Evolutionary conservation across 2,888 invertebrate species (phyloP).

Genomic region (Drosophila putrida): DNA sequence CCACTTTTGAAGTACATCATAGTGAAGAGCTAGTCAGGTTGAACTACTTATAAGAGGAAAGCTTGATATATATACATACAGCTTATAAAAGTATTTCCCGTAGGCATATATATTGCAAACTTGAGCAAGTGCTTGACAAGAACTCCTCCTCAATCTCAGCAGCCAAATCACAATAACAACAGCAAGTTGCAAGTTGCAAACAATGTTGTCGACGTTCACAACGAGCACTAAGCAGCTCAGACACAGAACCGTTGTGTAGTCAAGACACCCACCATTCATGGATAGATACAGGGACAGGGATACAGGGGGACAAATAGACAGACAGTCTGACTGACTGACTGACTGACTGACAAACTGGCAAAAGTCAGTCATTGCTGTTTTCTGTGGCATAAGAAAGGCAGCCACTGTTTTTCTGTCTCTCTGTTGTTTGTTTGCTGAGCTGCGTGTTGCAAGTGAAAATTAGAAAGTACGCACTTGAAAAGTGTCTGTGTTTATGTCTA

Average conservation of each 20-base stretch:
- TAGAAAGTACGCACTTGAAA: constrained; percentile 80
- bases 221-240: constrained; percentile 62
- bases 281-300: constrained; percentile 18
- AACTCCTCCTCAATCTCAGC: constrained; percentile 23
- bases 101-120: constrained; percentile 23
- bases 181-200: constrained; percentile 14
- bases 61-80: not conserved
- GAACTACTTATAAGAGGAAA: constrained; percentile 4
- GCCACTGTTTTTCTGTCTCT: constrained; percentile 48
- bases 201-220: constrained; percentile 36
- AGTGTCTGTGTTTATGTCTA: constrained; percentile 78
- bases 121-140: constrained; percentile 25
- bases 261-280: constrained; percentile 68
- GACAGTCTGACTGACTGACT: constrained; percentile 17
- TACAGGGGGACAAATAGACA: constrained; percentile 13
- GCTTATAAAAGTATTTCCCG: constrained; percentile 6
- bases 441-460: constrained; percentile 77
- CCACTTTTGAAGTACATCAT: not conserved
- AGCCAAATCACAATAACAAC: constrained; percentile 29
- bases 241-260: constrained; percentile 54
- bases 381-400: constrained; percentile 52
- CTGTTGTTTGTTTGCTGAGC: constrained; percentile 57
- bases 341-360: constrained; percentile 39
- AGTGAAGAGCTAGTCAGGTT: constrained; percentile 4
- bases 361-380: constrained; percentile 54